Evolutionary conservation across 2,113 vertebrate genomes (phyloP), one percentile per base, ranked within the genome.

Genomic region (Trachemys scripta): DNA sequence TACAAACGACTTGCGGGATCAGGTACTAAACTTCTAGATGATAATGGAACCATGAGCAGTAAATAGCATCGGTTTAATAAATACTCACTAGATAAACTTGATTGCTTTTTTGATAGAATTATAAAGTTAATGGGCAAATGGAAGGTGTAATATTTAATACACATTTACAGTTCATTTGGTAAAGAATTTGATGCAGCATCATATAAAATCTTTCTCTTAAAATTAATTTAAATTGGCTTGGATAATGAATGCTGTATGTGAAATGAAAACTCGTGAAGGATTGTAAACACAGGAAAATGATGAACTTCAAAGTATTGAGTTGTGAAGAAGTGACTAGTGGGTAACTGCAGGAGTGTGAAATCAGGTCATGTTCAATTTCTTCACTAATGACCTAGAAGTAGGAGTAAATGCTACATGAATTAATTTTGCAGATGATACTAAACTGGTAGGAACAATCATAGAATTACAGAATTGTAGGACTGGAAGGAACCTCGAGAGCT

Each of bases 221-320:
- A 94, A 95, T 95, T 90, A 93, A 90, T 96, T 97, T 90, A 92
- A 95, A 90, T 91, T 93, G 59, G 10, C 10, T 97, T 95, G 53
- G 88, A 86, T 95, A 54, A 83, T 87, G 22, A 93, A 94, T 76
- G 19, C 50, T 93, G 38, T 92, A 49, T 88, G 76, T 95, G 69
- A 50, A 94, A 87, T 93, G 90, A 90, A 82, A 49, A 86, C 27
- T 90, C 57, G 62, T 95, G 83, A 80, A 93, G 93, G 49, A 88
- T 54, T 91, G 24, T 69, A 95, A 97, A 93, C 84, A 94, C 93
- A 95, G 4, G 47, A 53, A 97, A 96, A 51, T 50, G 17, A 96
- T 88, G 81, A 97, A 20, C 8, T 79, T 35, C 49, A 87, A 90
- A 93, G 93, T 7, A 95, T 42, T 81, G 56, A 59, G 27, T 90